Evolutionary conservation across 1,140 invertebrate species (phyloP).

Genomic region (Colletes gigas): DNA sequence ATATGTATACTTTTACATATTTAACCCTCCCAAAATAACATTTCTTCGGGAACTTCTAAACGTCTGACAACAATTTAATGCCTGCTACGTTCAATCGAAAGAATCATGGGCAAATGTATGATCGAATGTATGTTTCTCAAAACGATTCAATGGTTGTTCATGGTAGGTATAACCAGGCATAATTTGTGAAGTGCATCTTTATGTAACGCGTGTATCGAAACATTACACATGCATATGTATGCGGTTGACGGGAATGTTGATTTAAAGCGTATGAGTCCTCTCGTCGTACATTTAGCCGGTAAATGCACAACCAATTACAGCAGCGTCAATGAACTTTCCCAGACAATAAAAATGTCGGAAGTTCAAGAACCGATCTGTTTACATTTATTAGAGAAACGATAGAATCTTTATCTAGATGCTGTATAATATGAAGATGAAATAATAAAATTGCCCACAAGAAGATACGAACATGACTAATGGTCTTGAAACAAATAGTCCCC

Average conservation of each 20-base stretch:
- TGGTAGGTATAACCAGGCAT: not conserved
- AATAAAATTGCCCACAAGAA: not conserved
- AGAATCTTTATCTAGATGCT: not conserved
- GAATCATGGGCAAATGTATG: not conserved
- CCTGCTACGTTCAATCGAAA: not conserved
- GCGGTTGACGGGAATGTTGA: not conserved
- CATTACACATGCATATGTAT: conserved; percentile 9
- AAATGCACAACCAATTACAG: not conserved
- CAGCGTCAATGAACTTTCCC: conserved; percentile 28
- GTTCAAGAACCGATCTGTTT: not conserved
- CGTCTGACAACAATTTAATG: no score
- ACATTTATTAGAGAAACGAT: not conserved
- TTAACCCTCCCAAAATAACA: no score
- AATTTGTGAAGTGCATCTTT: conserved; percentile 9
- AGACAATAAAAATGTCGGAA: conserved; percentile 3
- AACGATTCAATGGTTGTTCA: not conserved
- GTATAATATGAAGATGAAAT: not conserved
- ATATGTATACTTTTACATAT: no score
- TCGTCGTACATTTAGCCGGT: not conserved
- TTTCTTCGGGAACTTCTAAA: no score
- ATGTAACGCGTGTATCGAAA: not conserved
- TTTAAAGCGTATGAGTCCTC: not conserved
- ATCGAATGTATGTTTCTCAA: not conserved
- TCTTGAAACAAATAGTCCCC: not conserved
- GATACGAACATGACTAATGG: conserved; percentile 4